A percentile compares a stretch with the other conserved stretches of the same genome.
Conservation (phyloP, 2,113 vertebrate species). For the Calidris pugnax region DNA sequence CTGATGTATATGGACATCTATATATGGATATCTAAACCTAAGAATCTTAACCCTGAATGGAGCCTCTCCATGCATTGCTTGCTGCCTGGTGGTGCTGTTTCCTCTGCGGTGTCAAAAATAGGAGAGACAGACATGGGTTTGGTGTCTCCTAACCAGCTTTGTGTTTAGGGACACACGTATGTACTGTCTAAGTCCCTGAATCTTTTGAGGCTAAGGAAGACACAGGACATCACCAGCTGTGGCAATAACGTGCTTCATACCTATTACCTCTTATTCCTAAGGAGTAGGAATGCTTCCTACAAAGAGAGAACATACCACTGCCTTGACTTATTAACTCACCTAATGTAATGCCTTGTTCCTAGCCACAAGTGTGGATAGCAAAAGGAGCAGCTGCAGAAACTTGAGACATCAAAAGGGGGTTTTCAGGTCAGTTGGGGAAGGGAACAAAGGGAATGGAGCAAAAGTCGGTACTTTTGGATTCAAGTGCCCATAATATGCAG, state of each 20-base stretch:
- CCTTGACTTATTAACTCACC: neutral
- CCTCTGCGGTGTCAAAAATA: neutral
- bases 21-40: accelerated
- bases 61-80: neutral
- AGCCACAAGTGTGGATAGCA: neutral
- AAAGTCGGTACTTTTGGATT: neutral
- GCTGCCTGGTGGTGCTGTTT: neutral
- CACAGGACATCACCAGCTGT: neutral
- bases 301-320: neutral
- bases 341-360: neutral
- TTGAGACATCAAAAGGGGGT: neutral
- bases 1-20: neutral
- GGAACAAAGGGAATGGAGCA: neutral
- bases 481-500: neutral
- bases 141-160: neutral
- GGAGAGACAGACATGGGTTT: neutral
- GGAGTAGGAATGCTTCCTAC: neutral
- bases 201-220: neutral
- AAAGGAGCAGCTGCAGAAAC: neutral
- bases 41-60: neutral
- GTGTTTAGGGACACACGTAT: neutral
- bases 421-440: neutral
- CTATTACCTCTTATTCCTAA: neutral
- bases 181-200: neutral
- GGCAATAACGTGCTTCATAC: neutral